These are phyloP conservation scores for Tachystola acroxantha DNA, from an alignment of 2,888 invertebrate genomes.

Conservation along the genomic window DNA sequence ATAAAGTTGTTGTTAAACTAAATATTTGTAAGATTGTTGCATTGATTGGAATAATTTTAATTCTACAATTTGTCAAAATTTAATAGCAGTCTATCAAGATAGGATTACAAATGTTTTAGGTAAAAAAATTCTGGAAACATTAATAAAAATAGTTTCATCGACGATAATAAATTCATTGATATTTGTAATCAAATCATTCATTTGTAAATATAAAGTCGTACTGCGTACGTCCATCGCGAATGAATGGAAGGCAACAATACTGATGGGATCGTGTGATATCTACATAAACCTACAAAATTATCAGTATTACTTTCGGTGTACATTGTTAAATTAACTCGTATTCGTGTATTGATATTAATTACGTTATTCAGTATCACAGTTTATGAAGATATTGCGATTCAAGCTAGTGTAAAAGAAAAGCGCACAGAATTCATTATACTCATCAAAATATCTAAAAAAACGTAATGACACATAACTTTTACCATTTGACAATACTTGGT, in stretches of 20 bases:
- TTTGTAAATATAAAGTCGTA: conserved; percentile 53
- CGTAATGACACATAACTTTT: conserved; percentile 52
- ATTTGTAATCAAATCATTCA: conserved; percentile 45
- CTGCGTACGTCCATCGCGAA: conserved; percentile 33
- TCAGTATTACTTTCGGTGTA: conserved; percentile 51
- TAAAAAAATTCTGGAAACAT: no score
- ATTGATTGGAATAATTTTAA: conserved; percentile 40
- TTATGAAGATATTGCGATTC: conserved; percentile 57
- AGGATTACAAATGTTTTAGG: no score
- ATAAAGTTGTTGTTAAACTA: conserved; percentile 21
- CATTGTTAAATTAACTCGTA: conserved; percentile 16
- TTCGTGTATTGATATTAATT: conserved; percentile 10
- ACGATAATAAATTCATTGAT: conserved; percentile 36
- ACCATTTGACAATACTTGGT: conserved; percentile 77
- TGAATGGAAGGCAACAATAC: conserved; percentile 26
- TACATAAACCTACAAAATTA: conserved; percentile 43
- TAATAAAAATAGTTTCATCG: conserved; percentile 26
- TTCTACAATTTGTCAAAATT: neutral
- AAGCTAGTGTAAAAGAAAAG: conserved; percentile 56
- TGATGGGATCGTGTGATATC: conserved; percentile 52
- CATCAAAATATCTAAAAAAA: conserved; percentile 31
- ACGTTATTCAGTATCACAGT: conserved; percentile 21
- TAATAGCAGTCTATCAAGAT: neutral
- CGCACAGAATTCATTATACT: conserved; percentile 65
- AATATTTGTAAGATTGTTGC: conserved; percentile 37